phyloP scores from a whole-genome alignment of 2,797 vertebrate genomes.

The Falco biarmicus region DNA sequence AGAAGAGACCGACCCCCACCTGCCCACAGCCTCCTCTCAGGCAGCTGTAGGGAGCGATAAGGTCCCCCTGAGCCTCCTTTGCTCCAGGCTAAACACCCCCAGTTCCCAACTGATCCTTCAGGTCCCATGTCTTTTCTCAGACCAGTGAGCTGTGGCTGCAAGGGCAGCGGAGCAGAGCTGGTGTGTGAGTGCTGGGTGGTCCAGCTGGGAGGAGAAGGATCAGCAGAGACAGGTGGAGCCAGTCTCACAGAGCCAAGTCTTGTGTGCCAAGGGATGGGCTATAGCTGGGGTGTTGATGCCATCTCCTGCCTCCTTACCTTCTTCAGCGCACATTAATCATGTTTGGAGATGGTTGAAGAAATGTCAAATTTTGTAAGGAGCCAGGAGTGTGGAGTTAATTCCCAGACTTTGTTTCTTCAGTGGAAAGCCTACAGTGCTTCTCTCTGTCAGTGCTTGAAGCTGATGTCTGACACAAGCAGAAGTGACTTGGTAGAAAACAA shows the following conservation, averaged over 20 bases:
- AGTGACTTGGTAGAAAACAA: background rate
- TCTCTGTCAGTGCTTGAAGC: background rate
- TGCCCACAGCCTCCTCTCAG: background rate
- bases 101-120: background rate
- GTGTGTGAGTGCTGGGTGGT: background rate
- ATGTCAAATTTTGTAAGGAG: background rate
- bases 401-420: background rate
- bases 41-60: background rate
- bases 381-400: background rate
- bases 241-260: background rate
- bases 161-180: background rate
- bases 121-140: background rate
- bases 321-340: background rate
- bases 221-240: background rate
- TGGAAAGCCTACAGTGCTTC: accelerated
- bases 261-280: background rate
- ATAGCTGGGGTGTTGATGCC: background rate
- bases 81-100: background rate
- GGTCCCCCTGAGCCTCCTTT: background rate
- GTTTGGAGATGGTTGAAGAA: background rate
- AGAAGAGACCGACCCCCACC: background rate
- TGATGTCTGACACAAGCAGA: background rate
- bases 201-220: background rate
- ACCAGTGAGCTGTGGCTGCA: background rate
- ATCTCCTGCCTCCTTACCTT: background rate